Conservation (phyloP, 2,888 invertebrate genomes). For the Autographa gamma region DNA sequence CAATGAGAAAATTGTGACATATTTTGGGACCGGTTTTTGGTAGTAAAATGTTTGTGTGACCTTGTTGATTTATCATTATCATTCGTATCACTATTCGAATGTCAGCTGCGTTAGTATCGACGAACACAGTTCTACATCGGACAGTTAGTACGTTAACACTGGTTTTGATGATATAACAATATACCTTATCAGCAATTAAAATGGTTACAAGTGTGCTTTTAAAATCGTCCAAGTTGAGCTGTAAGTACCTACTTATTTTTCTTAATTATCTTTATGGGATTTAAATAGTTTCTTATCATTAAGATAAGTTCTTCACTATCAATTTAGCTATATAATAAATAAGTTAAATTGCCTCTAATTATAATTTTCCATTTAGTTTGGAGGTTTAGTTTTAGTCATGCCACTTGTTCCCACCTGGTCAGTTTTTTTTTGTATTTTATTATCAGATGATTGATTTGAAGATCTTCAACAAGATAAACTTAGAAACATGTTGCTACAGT, state of each 20-base stretch:
- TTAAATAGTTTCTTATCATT: background rate
- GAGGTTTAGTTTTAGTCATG: background rate
- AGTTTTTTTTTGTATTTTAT: background rate
- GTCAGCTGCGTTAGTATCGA: constrained; percentile 58
- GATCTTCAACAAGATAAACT: no score
- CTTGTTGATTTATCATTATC: constrained; percentile 74
- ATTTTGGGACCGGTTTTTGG: constrained; percentile 54
- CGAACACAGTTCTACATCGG: background rate
- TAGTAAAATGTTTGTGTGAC: constrained; percentile 60
- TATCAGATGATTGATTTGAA: no score
- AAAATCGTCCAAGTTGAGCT: constrained; percentile 73
- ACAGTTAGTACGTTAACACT: constrained; percentile 54
- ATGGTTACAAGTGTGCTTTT: constrained; percentile 77
- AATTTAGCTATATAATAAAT: background rate
- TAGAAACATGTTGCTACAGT: background rate
- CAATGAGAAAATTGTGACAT: constrained; percentile 40
- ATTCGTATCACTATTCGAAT: constrained; percentile 70
- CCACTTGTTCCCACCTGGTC: background rate
- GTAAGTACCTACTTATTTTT: constrained; percentile 68
- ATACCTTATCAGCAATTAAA: constrained; percentile 52
- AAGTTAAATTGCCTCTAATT: background rate
- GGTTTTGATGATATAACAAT: constrained; percentile 55
- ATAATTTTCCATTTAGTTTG: no score
- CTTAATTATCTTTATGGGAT: background rate
- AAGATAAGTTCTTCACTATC: background rate